Percentiles rank a stretch among this genome's conserved stretches.
Conservation (phyloP, 1,140 invertebrate genomes). For the Leptestheria dahalacensis region DNA sequence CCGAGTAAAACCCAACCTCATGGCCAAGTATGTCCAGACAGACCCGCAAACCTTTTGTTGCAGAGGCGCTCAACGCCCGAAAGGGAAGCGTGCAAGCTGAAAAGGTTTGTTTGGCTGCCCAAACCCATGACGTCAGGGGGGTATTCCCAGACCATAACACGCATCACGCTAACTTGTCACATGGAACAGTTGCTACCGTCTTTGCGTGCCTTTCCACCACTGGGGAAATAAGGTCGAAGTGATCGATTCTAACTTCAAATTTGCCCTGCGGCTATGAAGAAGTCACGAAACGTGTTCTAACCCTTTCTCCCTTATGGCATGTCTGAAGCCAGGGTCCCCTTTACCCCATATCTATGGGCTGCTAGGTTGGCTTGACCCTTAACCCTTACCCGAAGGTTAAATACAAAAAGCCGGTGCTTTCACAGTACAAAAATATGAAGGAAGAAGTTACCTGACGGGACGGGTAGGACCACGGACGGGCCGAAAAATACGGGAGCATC, state of each 20-base stretch:
- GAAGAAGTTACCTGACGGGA: slow-evolving; percentile 52
- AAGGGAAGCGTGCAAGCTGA: slow-evolving; percentile 12
- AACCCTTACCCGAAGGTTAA: no score
- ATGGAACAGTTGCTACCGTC: slow-evolving; percentile 1
- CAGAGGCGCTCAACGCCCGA: neutral
- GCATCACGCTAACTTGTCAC: neutral
- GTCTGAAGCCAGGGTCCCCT: no score
- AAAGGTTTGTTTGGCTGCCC: neutral
- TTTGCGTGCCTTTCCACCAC: no score
- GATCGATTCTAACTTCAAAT: no score
- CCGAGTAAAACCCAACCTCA: neutral
- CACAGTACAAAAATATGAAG: slow-evolving; percentile 7
- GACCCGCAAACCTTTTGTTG: neutral
- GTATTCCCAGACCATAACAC: slow-evolving; percentile 7
- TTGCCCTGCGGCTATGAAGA: no score
- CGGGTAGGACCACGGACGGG: slow-evolving; percentile 60
- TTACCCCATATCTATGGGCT: no score
- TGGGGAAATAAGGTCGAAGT: no score
- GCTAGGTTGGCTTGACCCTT: no score
- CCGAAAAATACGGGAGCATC: slow-evolving; percentile 62
- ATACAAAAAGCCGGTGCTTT: no score
- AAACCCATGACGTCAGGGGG: slow-evolving; percentile 2
- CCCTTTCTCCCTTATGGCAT: no score
- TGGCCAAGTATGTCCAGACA: neutral
- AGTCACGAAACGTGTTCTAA: no score